These are phyloP conservation scores for Samia ricini DNA, from an alignment of 1,140 invertebrate genomes.

Conservation along the genomic window DNA sequence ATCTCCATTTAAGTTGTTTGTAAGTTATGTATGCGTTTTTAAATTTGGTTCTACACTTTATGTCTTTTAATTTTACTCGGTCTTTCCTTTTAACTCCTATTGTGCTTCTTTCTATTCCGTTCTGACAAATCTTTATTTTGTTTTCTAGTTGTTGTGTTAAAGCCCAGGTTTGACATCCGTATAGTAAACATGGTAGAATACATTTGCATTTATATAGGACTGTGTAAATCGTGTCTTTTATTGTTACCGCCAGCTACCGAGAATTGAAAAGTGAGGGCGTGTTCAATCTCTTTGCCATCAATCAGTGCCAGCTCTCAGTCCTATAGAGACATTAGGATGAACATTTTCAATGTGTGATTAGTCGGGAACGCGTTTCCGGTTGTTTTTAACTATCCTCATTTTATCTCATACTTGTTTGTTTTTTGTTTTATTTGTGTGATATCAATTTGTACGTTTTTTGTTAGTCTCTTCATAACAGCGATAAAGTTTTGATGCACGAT, in stretches of 20 bases:
- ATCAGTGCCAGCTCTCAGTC: slow-evolving; percentile 33
- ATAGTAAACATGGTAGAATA: too few species aligned
- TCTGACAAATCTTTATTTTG: too few species aligned
- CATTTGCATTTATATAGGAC: not conserved
- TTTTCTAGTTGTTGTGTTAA: too few species aligned
- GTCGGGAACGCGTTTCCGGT: slow-evolving; percentile 39
- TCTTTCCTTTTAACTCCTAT: too few species aligned
- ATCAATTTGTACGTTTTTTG: not conserved
- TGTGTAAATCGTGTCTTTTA: slow-evolving; percentile 22
- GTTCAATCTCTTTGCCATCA: slow-evolving; percentile 51
- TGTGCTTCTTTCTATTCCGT: too few species aligned
- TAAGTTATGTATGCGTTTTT: too few species aligned
- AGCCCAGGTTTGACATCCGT: too few species aligned
- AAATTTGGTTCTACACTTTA: too few species aligned
- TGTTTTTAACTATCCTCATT: slow-evolving; percentile 28
- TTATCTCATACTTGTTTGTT: slow-evolving; percentile 13
- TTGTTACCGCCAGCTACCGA: slow-evolving; percentile 42
- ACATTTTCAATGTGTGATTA: slow-evolving; percentile 38
- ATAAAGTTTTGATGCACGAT: too few species aligned
- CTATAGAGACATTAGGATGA: slow-evolving; percentile 51
- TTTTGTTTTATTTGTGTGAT: not conserved
- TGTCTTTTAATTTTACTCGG: too few species aligned
- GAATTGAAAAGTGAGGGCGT: slow-evolving; percentile 37
- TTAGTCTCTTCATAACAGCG: too few species aligned
- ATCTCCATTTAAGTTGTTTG: too few species aligned